Evolutionary conservation across 2,888 invertebrate genomes (phyloP).

Genomic region (Crossocerus cetratus): DNA sequence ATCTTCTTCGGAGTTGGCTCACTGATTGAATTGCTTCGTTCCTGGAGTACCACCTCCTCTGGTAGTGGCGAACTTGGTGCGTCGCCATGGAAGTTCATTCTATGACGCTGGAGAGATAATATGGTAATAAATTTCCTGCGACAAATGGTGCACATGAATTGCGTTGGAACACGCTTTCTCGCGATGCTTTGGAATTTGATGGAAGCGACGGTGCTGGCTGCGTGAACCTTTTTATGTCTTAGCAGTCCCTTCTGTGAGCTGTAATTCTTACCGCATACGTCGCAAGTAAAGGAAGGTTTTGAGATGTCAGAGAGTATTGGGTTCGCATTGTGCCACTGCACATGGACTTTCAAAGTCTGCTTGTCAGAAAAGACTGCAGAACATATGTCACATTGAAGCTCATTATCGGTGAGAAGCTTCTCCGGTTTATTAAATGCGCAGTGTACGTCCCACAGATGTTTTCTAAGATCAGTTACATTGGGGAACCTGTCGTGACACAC

Average conservation of each 20-base stretch:
- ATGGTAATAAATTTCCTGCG: constrained; percentile 75
- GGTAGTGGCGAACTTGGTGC: constrained; percentile 12
- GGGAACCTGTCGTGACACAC: constrained; percentile 81
- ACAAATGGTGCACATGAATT: constrained; percentile 73
- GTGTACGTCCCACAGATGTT: constrained; percentile 81
- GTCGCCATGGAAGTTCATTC: constrained; percentile 34
- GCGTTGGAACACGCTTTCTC: constrained; percentile 39
- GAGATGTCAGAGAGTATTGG: constrained; percentile 65
- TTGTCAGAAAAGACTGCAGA: constrained; percentile 78
- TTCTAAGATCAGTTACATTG: constrained; percentile 79
- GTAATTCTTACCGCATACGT: constrained; percentile 82
- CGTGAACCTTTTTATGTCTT: constrained; percentile 80
- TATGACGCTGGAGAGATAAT: constrained; percentile 66
- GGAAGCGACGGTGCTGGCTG: constrained; percentile 43
- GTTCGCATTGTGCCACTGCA: constrained; percentile 77
- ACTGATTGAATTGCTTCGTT: constrained; percentile 8
- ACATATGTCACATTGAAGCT: constrained; percentile 77
- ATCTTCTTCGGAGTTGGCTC: constrained; percentile 36
- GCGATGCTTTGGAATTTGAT: constrained; percentile 54
- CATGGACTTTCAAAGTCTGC: constrained; percentile 76
- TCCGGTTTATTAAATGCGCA: constrained; percentile 77
- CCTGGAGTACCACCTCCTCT: no score
- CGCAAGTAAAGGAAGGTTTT: constrained; percentile 78
- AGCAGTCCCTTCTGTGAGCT: constrained; percentile 80
- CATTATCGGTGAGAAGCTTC: constrained; percentile 61